These are phyloP conservation scores for Pseudomyrmex gracilis DNA, from an alignment of 1,140 invertebrate genomes.

Conservation along the genomic window DNA sequence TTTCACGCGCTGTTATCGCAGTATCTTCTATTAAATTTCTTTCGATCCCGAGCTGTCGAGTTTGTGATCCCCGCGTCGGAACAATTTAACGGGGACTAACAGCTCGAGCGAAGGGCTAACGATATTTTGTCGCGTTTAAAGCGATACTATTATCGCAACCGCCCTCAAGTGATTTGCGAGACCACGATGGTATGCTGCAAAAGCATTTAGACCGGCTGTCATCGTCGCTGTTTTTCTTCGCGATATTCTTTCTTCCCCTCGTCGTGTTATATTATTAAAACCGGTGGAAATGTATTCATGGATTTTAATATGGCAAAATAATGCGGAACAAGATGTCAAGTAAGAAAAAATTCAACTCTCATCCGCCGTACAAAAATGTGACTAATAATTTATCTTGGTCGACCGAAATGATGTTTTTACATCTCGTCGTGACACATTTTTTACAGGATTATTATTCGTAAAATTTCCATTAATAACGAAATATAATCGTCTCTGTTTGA, in stretches of 20 bases:
- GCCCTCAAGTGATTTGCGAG: constrained; percentile 58
- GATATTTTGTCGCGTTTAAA: constrained; percentile 51
- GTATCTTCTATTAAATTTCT: constrained; percentile 57
- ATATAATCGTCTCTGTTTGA: constrained; percentile 3
- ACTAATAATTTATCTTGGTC: not conserved
- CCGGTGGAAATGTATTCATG: constrained; percentile 9
- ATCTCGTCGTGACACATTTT: no score
- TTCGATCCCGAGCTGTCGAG: constrained; percentile 48
- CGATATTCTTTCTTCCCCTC: not conserved
- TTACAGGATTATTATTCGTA: no score
- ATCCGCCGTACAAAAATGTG: not conserved
- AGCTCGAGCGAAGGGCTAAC: constrained; percentile 38
- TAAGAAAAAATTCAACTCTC: not conserved
- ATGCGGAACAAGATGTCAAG: not conserved
- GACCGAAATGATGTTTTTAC: not conserved
- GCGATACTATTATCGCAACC: constrained; percentile 31
- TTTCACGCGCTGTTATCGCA: constrained; percentile 49
- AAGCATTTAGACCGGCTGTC: constrained; percentile 32
- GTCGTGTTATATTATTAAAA: constrained; percentile 56
- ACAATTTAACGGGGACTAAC: constrained; percentile 52
- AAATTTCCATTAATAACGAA: no score
- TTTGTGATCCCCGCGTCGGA: constrained; percentile 44
- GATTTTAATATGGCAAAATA: constrained; percentile 29
- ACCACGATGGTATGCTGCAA: constrained; percentile 30
- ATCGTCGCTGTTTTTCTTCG: constrained; percentile 46